Percentiles rank a stretch among this genome's conserved stretches.
These are phyloP conservation scores for Bombus pascuorum DNA, from an alignment of 1,140 invertebrate genomes.

Conservation along the genomic window DNA sequence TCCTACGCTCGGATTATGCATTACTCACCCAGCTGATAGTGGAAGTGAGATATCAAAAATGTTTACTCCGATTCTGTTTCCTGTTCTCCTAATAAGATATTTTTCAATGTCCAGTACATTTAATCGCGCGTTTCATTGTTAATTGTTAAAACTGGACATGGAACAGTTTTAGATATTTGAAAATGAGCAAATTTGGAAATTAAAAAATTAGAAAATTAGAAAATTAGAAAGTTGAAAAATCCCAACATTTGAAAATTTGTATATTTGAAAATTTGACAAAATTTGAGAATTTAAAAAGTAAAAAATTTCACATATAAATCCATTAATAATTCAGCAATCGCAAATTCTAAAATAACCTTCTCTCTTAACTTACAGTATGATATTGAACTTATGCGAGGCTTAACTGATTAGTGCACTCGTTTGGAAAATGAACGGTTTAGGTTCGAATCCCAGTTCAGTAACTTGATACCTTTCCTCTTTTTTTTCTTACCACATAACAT, in stretches of 20 bases:
- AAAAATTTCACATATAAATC: not conserved
- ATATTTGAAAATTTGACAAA: not conserved
- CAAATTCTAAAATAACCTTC: not conserved
- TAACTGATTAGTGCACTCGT: not conserved
- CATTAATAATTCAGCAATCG: not conserved
- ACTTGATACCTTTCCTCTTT: not conserved
- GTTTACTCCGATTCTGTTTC: not conserved
- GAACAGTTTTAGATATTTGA: not conserved
- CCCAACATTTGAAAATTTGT: not conserved
- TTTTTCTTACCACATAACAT: not conserved
- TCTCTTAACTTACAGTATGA: not conserved
- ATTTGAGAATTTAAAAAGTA: not conserved
- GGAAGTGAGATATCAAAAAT: conserved; percentile 62
- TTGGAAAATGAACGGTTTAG: not conserved
- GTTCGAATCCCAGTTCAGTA: not conserved
- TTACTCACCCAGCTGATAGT: conserved; percentile 73
- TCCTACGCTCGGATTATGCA: conserved; percentile 76
- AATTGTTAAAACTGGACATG: not conserved
- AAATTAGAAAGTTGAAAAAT: not conserved
- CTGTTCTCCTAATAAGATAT: not conserved
- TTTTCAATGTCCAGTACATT: conserved; percentile 9
- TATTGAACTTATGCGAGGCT: not conserved
- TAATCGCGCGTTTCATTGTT: not conserved
- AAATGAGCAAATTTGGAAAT: not conserved
- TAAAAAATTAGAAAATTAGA: not conserved